Percentiles rank a stretch among this genome's conserved stretches.
These are phyloP conservation scores for Alectura lathami DNA, from an alignment of 2,113 vertebrate genomes.

Conservation along the genomic window DNA sequence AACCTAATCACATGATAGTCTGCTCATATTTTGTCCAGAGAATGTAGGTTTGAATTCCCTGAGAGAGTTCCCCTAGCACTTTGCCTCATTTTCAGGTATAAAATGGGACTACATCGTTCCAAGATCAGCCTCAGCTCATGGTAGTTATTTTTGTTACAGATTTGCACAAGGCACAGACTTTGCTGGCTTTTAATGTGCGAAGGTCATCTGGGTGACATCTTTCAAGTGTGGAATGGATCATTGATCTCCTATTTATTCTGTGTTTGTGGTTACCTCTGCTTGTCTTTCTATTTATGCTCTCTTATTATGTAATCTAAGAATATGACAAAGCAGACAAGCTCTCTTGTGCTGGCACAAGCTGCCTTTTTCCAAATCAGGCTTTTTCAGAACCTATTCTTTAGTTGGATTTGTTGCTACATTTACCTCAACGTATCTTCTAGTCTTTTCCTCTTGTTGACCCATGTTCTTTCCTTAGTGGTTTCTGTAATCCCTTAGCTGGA, in stretches of 20 bases:
- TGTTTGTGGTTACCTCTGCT: neutral
- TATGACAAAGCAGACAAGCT: neutral
- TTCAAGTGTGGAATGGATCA: neutral
- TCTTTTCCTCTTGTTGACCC: neutral
- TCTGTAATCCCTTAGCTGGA: neutral
- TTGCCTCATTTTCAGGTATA: neutral
- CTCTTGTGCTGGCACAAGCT: neutral
- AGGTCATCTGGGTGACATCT: neutral
- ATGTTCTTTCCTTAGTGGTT: neutral
- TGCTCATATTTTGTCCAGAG: neutral
- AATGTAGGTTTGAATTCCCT: neutral
- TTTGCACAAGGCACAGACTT: neutral
- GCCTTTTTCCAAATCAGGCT: neutral
- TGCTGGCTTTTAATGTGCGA: neutral
- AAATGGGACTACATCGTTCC: neutral
- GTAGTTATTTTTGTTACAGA: neutral
- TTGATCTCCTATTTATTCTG: slow-evolving; percentile 15
- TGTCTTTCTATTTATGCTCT: neutral
- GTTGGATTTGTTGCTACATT: neutral
- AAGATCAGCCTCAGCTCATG: neutral
- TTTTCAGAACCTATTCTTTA: neutral
- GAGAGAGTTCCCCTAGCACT: neutral
- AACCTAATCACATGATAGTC: neutral
- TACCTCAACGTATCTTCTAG: neutral
- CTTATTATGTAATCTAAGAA: neutral